Percentiles rank a stretch among this genome's conserved stretches.
Evolutionary conservation across 2,797 vertebrate species (phyloP).

Genomic region (Cyprinella venusta): DNA sequence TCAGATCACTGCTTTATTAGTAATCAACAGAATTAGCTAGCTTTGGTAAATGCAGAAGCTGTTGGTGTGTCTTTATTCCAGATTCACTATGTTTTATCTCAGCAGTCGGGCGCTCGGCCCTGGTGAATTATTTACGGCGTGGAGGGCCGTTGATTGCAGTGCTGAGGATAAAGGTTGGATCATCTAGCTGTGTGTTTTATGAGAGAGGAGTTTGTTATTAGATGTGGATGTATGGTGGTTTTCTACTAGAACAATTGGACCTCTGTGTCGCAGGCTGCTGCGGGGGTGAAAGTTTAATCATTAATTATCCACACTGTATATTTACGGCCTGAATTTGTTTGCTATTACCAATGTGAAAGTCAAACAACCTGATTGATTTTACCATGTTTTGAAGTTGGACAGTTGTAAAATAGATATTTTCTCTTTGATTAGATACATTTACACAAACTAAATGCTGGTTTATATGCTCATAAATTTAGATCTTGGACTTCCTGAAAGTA

Average conservation of each 20-base stretch:
- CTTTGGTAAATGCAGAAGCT: conserved; percentile 1
- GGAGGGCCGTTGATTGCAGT: conserved; percentile 27
- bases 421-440: not conserved
- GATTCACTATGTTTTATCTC: conserved; percentile 41
- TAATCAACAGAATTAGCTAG: not conserved
- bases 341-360: conserved; percentile 28
- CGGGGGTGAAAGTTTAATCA: conserved; percentile 45
- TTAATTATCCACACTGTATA: conserved; percentile 42
- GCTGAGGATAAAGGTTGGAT: conserved; percentile 56
- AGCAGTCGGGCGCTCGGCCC: conserved; percentile 17
- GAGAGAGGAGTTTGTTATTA: conserved; percentile 35
- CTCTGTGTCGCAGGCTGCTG: not conserved
- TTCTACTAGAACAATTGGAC: conserved; percentile 5
- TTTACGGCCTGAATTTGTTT: conserved; percentile 44
- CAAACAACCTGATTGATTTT: conserved; percentile 17
- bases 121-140: conserved; percentile 54
- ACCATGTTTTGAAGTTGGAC: conserved; percentile 16
- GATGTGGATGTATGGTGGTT: conserved; percentile 4
- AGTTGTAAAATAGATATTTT: not conserved
- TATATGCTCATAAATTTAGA: not conserved
- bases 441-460: not conserved
- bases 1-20: not conserved
- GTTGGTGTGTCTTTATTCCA: not conserved
- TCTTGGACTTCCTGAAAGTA: not conserved
- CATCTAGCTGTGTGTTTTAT: conserved; percentile 41